Evolutionary conservation across 1,140 invertebrate genomes (phyloP), one percentile per base, ranked within the genome.

Genomic region (Hylyphantes graminicola): DNA sequence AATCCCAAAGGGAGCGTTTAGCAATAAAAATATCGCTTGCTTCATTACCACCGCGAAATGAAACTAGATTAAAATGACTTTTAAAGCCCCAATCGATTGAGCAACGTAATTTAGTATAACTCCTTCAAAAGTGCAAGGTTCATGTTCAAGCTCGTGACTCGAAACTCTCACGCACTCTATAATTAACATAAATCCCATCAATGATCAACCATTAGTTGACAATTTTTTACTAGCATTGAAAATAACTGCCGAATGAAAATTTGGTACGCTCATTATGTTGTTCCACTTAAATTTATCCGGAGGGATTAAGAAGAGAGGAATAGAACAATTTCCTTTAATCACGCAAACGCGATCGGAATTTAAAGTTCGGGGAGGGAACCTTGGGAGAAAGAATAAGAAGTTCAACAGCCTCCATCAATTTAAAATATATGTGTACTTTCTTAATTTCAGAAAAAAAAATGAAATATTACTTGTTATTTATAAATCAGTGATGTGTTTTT

Each of bases 141-240:
- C 72, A 74, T 74, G 55, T 74, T 57, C 72, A 17, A 57, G 57
- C 55, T 74, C 72, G 72, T 74, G 72, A 74, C 72, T 57, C 9
- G 15, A n/a, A 21, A 17, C 3, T 57, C 54, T 55, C 72, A 59
- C 72, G 54, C 54, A 57, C 54, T 74, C 11, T 74, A 57, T 74
- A 74, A 74, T 74, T 74, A 74, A 74, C 72, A 74, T 74, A 74
- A 74, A 59, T 59, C 72, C 72, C 72, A 74, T 74, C 72, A 74
- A 74, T 74, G 72, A 74, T 74, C 54, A 57, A 57, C 72, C 54
- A 74, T 74, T 74, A 74, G 54, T 74, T 74, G 54, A 74, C 72
- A 74, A 35, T 74, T 74, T 74, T 74, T 74, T 57, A 35, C 35
- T 15, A 21, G 48, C 10, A n/a, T 57, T 19, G 10, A 9, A 21